Conservation (phyloP, 2,113 vertebrate genomes). For the Craseonycteris thonglongyai region DNA sequence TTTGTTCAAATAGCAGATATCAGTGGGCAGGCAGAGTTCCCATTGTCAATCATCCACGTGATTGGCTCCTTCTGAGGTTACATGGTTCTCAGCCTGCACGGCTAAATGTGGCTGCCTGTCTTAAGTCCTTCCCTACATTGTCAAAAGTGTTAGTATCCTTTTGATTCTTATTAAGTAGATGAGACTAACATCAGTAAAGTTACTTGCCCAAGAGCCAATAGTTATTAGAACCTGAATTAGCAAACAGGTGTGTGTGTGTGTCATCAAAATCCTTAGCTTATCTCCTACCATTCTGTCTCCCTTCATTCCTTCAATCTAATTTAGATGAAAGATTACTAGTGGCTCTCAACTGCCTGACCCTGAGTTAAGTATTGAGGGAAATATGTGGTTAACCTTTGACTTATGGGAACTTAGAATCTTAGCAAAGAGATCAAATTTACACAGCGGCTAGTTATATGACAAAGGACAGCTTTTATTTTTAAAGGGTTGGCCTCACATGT, state of each 20-base stretch:
- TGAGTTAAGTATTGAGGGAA: not conserved
- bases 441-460: not conserved
- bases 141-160: not conserved
- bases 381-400: not conserved
- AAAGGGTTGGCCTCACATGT: not conserved
- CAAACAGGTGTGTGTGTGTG: not conserved
- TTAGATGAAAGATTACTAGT: not conserved
- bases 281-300: not conserved
- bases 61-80: not conserved
- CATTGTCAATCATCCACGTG: not conserved
- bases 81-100: no score
- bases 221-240: not conserved
- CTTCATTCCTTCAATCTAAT: not conserved
- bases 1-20: not conserved
- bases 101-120: not conserved
- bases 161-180: not conserved
- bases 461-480: not conserved
- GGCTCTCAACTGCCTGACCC: not conserved
- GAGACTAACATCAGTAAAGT: not conserved
- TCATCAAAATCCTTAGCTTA: not conserved
- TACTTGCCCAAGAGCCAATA: not conserved
- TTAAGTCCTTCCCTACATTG: not conserved
- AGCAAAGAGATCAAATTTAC: not conserved
- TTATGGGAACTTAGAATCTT: not conserved
- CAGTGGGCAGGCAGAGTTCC: not conserved